These are phyloP conservation scores for Tethya wilhelma DNA, from an alignment of 37 sponge, comb jelly and placozoan genomes.

Conservation along the genomic window DNA sequence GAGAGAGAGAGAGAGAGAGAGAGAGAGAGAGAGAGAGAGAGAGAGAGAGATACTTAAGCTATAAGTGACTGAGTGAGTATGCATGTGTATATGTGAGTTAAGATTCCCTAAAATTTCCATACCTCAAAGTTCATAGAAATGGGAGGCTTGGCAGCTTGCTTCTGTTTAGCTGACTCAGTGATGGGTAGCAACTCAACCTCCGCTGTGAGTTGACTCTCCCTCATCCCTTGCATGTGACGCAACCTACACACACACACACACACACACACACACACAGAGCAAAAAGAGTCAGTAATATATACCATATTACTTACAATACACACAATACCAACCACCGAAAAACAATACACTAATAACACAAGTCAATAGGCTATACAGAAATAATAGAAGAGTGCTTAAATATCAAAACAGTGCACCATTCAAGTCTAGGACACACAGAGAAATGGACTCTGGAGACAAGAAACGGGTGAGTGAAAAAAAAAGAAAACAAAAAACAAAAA, in stretches of 20 bases:
- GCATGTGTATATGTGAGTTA: too few relatives aligned
- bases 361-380: too few relatives aligned
- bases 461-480: too few relatives aligned
- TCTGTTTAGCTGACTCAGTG: constrained; percentile 28
- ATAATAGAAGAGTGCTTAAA: too few relatives aligned
- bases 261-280: neutral
- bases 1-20: too few relatives aligned
- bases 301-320: neutral
- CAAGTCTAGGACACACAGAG: too few relatives aligned
- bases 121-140: constrained; percentile 99
- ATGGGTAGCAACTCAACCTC: constrained; percentile 85
- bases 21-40: too few relatives aligned
- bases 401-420: too few relatives aligned
- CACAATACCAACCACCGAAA: neutral
- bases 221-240: constrained; percentile 84
- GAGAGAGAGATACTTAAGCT: too few relatives aligned
- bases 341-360: neutral
- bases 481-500: too few relatives aligned
- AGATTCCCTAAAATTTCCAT: neutral
- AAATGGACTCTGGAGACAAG: too few relatives aligned
- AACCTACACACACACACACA: constrained; percentile 54
- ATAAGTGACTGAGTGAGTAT: too few relatives aligned
- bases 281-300: neutral
- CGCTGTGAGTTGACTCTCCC: constrained; percentile 88
- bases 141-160: constrained; percentile 73